Evolutionary conservation across 2,113 vertebrate species (phyloP).

Genomic region (Odontophorus gujanensis): DNA sequence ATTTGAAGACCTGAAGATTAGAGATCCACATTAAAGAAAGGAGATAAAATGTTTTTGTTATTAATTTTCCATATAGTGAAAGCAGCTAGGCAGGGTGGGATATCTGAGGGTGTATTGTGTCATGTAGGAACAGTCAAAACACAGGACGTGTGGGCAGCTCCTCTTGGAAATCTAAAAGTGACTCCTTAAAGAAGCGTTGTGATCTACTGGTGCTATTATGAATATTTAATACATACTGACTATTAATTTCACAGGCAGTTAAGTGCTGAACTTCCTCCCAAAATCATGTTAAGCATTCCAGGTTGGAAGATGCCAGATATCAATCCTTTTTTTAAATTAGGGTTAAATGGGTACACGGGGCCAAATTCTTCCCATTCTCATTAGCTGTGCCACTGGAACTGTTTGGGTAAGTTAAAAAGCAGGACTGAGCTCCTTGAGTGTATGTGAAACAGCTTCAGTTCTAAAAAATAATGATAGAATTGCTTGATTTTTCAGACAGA

Average conservation of each 20-base stretch:
- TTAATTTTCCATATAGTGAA: neutral
- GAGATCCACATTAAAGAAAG: neutral
- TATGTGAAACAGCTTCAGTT: neutral
- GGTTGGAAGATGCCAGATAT: neutral
- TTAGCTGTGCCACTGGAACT: neutral
- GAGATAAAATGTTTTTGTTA: neutral
- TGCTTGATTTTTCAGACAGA: neutral
- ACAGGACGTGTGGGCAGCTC: neutral
- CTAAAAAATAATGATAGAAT: neutral
- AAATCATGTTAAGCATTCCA: neutral
- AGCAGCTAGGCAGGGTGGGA: neutral
- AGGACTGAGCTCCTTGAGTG: rapidly evolving
- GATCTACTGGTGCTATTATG: neutral
- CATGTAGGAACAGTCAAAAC: neutral
- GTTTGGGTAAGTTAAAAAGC: neutral
- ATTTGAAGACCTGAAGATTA: neutral
- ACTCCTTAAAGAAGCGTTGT: neutral
- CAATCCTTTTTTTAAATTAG: neutral
- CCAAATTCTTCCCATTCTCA: neutral
- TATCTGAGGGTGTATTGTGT: neutral
- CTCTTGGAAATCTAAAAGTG: neutral
- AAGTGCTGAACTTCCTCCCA: neutral
- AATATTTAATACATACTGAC: neutral
- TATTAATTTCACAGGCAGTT: neutral
- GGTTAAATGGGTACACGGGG: neutral